Evolutionary conservation across 35 echinoderm and acorn worm species (phyloP).

Genomic region (Ophiothrix spiculata): DNA sequence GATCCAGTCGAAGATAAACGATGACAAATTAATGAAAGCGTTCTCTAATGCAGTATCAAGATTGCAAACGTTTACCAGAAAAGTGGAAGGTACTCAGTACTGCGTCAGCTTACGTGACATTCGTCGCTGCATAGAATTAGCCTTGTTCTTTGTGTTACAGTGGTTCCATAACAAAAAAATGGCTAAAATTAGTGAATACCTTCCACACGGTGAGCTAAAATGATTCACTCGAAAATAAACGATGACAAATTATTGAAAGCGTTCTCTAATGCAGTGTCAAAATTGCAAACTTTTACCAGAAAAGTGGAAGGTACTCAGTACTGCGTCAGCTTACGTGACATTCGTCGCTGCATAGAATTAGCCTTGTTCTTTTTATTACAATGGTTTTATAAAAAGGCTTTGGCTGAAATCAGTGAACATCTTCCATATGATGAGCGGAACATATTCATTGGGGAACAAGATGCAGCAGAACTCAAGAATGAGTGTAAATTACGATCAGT

Average conservation of each 20-base stretch:
- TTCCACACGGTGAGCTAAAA: too few species aligned
- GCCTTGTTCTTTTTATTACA: background rate
- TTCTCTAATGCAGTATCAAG: background rate
- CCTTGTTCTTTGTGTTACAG: too few species aligned
- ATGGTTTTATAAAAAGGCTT: background rate
- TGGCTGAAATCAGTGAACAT: constrained; percentile 1
- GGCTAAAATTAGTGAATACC: too few species aligned
- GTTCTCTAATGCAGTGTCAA: constrained; percentile 10
- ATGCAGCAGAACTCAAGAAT: too few species aligned
- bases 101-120: constrained; percentile 37
- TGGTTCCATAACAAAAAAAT: too few species aligned
- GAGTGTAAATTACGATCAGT: background rate
- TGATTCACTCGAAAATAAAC: background rate
- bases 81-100: background rate
- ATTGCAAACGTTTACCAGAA: constrained; percentile 13
- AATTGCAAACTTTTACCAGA: constrained; percentile 24
- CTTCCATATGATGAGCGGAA: background rate
- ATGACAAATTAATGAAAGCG: background rate
- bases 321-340: constrained; percentile 37
- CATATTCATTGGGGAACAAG: too few species aligned
- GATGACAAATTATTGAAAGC: too few species aligned
- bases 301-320: background rate
- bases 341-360: constrained; percentile 16
- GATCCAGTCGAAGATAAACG: background rate
- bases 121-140: background rate